Conservation (phyloP, 1,140 invertebrate species). For the Tribolium madens region DNA sequence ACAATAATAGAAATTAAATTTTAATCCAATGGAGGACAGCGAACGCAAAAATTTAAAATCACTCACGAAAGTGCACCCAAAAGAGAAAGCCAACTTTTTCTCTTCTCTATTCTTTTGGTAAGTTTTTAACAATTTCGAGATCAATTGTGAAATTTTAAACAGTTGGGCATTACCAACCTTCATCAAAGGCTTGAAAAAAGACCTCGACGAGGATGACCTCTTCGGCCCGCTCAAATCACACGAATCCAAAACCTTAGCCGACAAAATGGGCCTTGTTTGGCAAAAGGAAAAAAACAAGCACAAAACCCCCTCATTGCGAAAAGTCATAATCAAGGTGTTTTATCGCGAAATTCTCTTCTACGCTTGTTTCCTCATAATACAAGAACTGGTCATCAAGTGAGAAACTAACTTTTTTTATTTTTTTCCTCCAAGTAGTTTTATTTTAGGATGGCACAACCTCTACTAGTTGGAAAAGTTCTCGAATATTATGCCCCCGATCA, state of each 20-base stretch:
- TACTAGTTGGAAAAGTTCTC: slow-evolving; percentile 49
- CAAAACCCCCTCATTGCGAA: neutral
- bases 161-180: neutral
- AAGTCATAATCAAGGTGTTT: neutral
- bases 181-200: slow-evolving; percentile 7
- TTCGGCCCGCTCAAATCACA: slow-evolving; percentile 10
- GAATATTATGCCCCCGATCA: slow-evolving; percentile 50
- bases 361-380: neutral
- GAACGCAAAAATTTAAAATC: neutral
- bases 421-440: too few species aligned
- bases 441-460: slow-evolving; percentile 46
- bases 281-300: neutral
- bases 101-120: slow-evolving; percentile 48
- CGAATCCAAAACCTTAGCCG: neutral
- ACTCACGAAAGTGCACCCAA: slow-evolving; percentile 42
- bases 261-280: slow-evolving; percentile 7
- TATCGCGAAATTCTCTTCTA: neutral
- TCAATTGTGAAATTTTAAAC: neutral
- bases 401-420: too few species aligned
- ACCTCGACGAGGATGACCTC: slow-evolving; percentile 13
- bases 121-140: too few species aligned
- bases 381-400: neutral
- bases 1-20: too few species aligned
- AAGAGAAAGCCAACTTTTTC: slow-evolving; percentile 44
- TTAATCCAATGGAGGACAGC: too few species aligned